Evolutionary conservation across 2,113 vertebrate species (phyloP), one percentile per base, ranked within the genome.

Genomic region (Phrynosoma blainvillii): DNA sequence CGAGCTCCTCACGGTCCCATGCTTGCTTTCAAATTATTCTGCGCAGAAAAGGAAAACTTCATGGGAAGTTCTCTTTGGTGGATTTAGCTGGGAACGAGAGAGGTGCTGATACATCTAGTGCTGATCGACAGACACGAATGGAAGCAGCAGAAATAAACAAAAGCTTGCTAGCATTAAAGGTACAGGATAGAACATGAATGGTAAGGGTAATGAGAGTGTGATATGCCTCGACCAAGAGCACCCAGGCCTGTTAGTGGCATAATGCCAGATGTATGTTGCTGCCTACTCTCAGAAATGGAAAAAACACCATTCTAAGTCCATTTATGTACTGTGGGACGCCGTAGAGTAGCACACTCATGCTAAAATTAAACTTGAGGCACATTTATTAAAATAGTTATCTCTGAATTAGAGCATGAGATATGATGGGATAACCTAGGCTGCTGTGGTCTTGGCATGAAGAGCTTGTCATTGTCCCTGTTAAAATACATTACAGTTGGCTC

Each of bases 11-110:
- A 0, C 98, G 99, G 52, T 99, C 99, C 78, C 99, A 99, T 0
- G 99, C 99, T 86, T 96, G 99, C 92, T 98, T 99, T 91, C 99
- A 99, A 95, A 98, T 99, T 89, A 92, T 98, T 89, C 96, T 99
- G 20, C 97, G 98, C 52, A 90, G 92, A 88, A 97, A 95, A 74
- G 94, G 97, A 86, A 96, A 96, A 42, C 91, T 98, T 56, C 88
- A 98, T 52, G 98, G 99, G 90, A 99, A 99, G 88, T 99, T 99
- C 93, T 99, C 99, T 16, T 93, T 99, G 93, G 97, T 99, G 40
- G 99, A 99, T 93, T 95, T 99, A 94, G 99, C 99, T n/a, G 99
- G 99, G 71, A 99, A 99, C 0, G 99, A 99, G 93, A 97, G 99
- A 47, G 99, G 99, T 10, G 98, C 96, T 0, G 98, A 99, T 52